Conservation (phyloP, 2,888 invertebrate species). For the Sialis lutaria region DNA sequence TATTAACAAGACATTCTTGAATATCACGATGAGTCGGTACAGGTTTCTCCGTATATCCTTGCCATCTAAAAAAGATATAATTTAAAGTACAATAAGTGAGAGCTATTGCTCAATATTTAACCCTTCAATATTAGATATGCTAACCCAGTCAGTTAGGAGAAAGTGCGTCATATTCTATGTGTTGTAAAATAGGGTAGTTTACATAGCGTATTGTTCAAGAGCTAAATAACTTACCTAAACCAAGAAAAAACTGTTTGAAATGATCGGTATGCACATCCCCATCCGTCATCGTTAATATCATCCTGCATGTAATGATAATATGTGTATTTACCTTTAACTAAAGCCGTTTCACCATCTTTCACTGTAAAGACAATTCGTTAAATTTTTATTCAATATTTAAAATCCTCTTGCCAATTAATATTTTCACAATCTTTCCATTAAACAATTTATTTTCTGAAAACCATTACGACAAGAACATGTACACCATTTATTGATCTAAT, state of each 20-base stretch:
- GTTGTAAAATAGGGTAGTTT: too few species aligned
- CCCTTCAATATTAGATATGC: too few species aligned
- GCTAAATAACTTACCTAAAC: conserved; percentile 67
- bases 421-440: too few species aligned
- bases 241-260: conserved; percentile 93
- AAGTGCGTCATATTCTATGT: too few species aligned
- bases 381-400: conserved; percentile 1
- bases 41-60: conserved; percentile 60
- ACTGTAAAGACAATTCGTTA: conserved; percentile 9
- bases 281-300: conserved; percentile 86
- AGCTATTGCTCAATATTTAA: too few species aligned
- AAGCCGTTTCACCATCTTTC: conserved; percentile 29
- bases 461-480: too few species aligned
- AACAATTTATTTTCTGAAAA: too few species aligned
- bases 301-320: conserved; percentile 98
- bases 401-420: background rate
- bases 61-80: conserved; percentile 18
- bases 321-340: conserved; percentile 71
- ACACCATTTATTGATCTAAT: too few species aligned
- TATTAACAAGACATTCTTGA: conserved; percentile 83
- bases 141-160: too few species aligned
- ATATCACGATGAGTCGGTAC: conserved; percentile 75
- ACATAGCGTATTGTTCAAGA: too few species aligned
- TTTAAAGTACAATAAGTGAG: background rate
- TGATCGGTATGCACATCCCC: conserved; percentile 98